Conservation (phyloP, 2,113 vertebrate genomes). For the Notothenia rossii region DNA sequence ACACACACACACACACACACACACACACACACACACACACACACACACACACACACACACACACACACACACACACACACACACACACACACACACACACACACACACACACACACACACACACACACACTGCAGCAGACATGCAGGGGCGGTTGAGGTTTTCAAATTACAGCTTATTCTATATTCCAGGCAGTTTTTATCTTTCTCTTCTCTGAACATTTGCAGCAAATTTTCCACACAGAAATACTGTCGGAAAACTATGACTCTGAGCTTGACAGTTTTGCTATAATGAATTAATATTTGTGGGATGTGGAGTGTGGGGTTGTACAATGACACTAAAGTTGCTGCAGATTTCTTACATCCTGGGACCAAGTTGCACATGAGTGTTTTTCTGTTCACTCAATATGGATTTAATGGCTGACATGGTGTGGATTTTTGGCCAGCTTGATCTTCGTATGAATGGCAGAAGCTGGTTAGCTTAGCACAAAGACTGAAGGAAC, state of each 20-base stretch:
- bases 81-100: slow-evolving; percentile 23
- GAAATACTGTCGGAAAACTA: neutral
- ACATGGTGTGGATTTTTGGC: neutral
- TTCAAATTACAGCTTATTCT: slow-evolving; percentile 73
- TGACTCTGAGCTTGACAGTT: neutral
- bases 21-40: slow-evolving; percentile 11
- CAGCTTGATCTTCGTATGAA: neutral
- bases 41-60: slow-evolving; percentile 9
- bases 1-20: slow-evolving; percentile 21
- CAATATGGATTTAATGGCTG: neutral
- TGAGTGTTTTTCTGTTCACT: neutral
- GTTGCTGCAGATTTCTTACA: neutral
- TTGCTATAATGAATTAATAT: neutral
- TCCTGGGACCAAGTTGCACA: neutral
- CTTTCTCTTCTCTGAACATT: slow-evolving; percentile 37
- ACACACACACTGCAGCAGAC: slow-evolving; percentile 6
- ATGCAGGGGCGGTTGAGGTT: slow-evolving; percentile 71
- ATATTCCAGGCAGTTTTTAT: slow-evolving; percentile 57
- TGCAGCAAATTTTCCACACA: slow-evolving; percentile 31
- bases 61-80: slow-evolving; percentile 7
- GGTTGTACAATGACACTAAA: neutral
- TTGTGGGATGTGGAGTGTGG: neutral
- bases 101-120: slow-evolving; percentile 34
- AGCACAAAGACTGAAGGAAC: neutral
- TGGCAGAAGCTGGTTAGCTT: neutral